These are phyloP conservation scores for Megaceryle maxima DNA, from an alignment of 2,113 vertebrate genomes.

Conservation along the genomic window DNA sequence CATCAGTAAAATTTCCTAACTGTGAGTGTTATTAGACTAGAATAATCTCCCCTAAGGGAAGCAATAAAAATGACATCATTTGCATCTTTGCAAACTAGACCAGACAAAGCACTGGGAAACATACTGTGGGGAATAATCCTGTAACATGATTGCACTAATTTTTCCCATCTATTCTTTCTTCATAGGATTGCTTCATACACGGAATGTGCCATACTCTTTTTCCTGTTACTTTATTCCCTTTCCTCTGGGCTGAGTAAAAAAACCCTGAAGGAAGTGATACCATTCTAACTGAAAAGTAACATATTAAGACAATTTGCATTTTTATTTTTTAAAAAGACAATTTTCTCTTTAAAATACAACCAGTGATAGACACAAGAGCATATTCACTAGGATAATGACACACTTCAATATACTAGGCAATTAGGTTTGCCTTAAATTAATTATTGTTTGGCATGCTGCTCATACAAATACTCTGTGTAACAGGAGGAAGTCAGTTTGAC, in stretches of 20 bases:
- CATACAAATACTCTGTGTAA: constrained; percentile 11
- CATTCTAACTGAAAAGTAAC: not conserved
- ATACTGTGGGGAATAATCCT: constrained; percentile 30
- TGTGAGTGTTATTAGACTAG: constrained; percentile 42
- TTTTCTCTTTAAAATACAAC: constrained; percentile 26
- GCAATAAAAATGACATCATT: constrained; percentile 62
- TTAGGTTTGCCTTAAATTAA: constrained; percentile 54
- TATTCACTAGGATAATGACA: constrained; percentile 35
- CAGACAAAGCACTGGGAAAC: constrained; percentile 64
- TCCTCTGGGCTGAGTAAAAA: not conserved
- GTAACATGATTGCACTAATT: constrained; percentile 50
- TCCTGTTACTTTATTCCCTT: constrained; percentile 32
- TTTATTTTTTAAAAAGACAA: not conserved
- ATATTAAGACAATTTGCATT: not conserved
- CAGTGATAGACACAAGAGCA: not conserved
- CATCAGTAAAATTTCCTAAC: constrained; percentile 62
- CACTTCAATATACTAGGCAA: constrained; percentile 2
- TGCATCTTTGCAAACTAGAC: constrained; percentile 64
- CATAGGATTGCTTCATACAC: constrained; percentile 33
- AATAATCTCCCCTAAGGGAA: constrained; percentile 65
- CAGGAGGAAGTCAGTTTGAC: constrained; percentile 57
- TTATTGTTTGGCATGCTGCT: constrained; percentile 28
- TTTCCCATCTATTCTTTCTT: constrained; percentile 59
- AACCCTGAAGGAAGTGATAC: not conserved
- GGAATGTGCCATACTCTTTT: not conserved